Conservation (phyloP, 2,888 invertebrate species). For the Scotopteryx bipunctaria region DNA sequence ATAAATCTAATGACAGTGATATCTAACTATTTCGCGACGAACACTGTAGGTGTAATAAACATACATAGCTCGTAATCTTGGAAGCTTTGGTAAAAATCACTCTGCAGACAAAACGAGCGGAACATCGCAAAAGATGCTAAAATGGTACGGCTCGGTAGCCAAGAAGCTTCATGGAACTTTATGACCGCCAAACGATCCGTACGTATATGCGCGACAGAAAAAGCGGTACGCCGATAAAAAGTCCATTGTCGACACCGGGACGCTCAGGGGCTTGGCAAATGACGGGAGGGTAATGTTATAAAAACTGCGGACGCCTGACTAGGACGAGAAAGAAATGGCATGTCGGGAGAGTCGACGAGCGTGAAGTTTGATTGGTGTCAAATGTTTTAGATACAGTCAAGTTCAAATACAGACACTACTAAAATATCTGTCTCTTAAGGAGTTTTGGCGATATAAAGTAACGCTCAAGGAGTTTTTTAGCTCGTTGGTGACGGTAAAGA, state of each 20-base stretch:
- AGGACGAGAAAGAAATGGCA: slow-evolving; percentile 57
- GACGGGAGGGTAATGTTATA: slow-evolving; percentile 68
- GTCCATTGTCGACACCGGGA: slow-evolving; percentile 69
- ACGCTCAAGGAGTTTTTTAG: too few relatives aligned
- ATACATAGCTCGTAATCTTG: slow-evolving; percentile 20
- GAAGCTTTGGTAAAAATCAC: slow-evolving; percentile 47
- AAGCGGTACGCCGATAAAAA: slow-evolving; percentile 71
- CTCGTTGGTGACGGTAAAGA: slow-evolving; percentile 27
- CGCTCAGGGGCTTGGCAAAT: slow-evolving; percentile 69
- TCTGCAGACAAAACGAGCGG: slow-evolving; percentile 42
- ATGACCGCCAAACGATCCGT: slow-evolving; percentile 68
- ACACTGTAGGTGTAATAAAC: too few relatives aligned
- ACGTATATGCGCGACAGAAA: slow-evolving; percentile 63
- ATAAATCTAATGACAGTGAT: too few relatives aligned
- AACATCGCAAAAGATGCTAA: slow-evolving; percentile 50
- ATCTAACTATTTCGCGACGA: too few relatives aligned
- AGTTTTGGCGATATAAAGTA: too few relatives aligned
- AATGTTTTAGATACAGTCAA: slow-evolving; percentile 46
- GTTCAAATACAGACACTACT: too few relatives aligned
- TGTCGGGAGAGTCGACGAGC: slow-evolving; percentile 56
- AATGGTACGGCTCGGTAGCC: slow-evolving; percentile 57
- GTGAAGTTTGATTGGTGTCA: slow-evolving; percentile 65
- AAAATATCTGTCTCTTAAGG: too few relatives aligned
- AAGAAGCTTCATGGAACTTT: slow-evolving; percentile 59
- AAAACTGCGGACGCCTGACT: slow-evolving; percentile 62